phyloP scores from a whole-genome alignment of 1,140 invertebrate species.

The Paraescarpia echinospica region DNA sequence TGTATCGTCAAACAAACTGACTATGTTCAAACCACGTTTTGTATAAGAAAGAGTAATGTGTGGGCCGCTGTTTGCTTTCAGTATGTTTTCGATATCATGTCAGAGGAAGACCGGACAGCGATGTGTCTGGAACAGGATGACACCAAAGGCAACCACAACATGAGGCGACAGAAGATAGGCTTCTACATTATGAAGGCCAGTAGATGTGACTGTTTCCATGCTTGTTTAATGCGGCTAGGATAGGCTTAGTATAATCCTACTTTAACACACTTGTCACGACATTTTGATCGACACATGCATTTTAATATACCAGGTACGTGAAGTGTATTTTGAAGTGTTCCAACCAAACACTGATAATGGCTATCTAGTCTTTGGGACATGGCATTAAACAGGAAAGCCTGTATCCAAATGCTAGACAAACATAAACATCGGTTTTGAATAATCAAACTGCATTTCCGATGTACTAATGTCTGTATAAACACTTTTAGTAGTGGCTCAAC shows the following conservation, averaged over 20 bases:
- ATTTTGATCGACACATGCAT: too few species aligned
- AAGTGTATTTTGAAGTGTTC: not conserved
- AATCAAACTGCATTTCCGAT: too few species aligned
- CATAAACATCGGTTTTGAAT: too few species aligned
- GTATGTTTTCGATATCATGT: constrained; percentile 63
- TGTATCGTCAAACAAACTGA: too few species aligned
- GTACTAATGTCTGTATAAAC: too few species aligned
- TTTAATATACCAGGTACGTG: too few species aligned
- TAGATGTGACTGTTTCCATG: constrained; percentile 18
- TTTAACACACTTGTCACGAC: too few species aligned
- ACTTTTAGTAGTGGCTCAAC: too few species aligned
- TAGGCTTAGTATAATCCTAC: too few species aligned
- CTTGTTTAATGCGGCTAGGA: constrained; percentile 29
- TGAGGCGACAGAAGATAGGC: constrained; percentile 59
- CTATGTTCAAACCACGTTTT: not conserved
- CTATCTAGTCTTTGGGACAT: not conserved
- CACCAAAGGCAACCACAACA: constrained; percentile 39
- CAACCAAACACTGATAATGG: not conserved
- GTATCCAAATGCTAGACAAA: too few species aligned
- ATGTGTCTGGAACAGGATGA: constrained; percentile 64
- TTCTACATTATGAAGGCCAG: constrained; percentile 63
- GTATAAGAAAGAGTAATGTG: not conserved
- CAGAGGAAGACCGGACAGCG: constrained; percentile 60
- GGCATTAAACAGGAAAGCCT: too few species aligned
- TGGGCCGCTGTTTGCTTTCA: constrained; percentile 39